These are phyloP conservation scores for Cynaeus angustus DNA, from an alignment of 2,888 invertebrate genomes.

Conservation along the genomic window DNA sequence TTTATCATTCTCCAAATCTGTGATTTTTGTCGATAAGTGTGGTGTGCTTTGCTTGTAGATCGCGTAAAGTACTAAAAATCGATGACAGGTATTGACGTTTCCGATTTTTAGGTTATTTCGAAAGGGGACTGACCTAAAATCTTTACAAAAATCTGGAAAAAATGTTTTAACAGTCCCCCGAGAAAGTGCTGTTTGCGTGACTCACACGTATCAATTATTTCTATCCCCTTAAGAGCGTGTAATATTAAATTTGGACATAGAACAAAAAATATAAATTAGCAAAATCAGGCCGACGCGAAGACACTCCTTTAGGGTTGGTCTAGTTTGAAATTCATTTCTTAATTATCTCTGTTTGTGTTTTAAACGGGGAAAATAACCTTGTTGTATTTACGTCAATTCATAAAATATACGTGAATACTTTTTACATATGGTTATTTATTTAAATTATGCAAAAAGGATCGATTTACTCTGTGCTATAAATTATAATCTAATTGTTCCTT, in stretches of 20 bases:
- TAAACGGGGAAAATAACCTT: conserved; percentile 8
- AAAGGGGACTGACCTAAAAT: conserved; percentile 17
- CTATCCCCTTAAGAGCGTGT: conserved; percentile 14
- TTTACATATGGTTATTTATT: conserved; percentile 39
- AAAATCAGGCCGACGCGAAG: conserved; percentile 16
- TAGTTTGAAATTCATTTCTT: conserved; percentile 1
- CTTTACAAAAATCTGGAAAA: conserved; percentile 11
- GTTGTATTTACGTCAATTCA: conserved; percentile 23
- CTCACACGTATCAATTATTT: conserved; percentile 30
- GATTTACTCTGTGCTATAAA: conserved; percentile 44
- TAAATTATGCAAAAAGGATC: conserved; percentile 50
- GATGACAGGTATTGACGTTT: conserved; percentile 17
- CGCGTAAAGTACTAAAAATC: conserved; percentile 13
- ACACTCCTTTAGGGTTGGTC: conserved; percentile 22
- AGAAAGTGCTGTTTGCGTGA: conserved; percentile 26
- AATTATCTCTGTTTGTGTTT: not conserved
- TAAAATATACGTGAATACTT: conserved; percentile 12
- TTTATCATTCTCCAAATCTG: not conserved
- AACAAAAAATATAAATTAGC: conserved; percentile 29
- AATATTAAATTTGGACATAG: conserved; percentile 8
- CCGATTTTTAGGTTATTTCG: conserved; percentile 7
- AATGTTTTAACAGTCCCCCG: conserved; percentile 14
- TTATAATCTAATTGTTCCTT: conserved; percentile 38
- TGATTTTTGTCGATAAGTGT: conserved; percentile 4
- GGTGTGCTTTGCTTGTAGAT: not conserved